These are phyloP conservation scores for Tenualosa thibaudeaui DNA, from an alignment of 2,797 vertebrate genomes.

Conservation along the genomic window DNA sequence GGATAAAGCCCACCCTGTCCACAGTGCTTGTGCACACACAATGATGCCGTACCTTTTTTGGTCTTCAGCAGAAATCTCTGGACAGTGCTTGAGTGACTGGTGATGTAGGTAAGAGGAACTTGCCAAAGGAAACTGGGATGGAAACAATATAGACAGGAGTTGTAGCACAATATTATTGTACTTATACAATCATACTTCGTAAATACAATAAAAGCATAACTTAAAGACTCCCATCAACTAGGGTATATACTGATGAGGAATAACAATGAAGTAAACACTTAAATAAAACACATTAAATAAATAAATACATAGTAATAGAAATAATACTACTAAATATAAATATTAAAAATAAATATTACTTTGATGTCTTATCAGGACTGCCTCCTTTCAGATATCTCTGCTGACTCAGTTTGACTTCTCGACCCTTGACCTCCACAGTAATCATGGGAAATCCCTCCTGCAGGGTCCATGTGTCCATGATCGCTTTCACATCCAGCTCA, in stretches of 20 bases:
- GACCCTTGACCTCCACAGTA: constrained; percentile 80
- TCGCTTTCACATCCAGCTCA: constrained; percentile 63
- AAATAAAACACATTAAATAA: background rate
- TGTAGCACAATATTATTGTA: background rate
- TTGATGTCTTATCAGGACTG: constrained; percentile 60
- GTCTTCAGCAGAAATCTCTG: constrained; percentile 84
- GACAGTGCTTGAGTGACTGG: constrained; percentile 75
- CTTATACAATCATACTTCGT: background rate
- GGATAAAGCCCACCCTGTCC: background rate
- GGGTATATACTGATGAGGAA: background rate
- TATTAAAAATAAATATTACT: constrained; percentile 63
- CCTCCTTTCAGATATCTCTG: constrained; percentile 79
- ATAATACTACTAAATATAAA: no score
- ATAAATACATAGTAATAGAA: background rate
- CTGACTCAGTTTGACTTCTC: constrained; percentile 81
- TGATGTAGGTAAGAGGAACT: constrained; percentile 87
- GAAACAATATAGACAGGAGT: background rate
- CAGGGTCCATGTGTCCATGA: constrained; percentile 82
- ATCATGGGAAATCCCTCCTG: constrained; percentile 91
- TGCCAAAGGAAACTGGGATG: constrained; percentile 83
- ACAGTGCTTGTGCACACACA: background rate
- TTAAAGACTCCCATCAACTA: background rate
- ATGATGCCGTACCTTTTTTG: constrained; percentile 71
- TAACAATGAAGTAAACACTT: background rate
- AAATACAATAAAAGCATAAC: background rate